Percentiles rank a stretch among this genome's conserved stretches.
Conservation (phyloP, 2,888 invertebrate genomes). For the Thecocarcelia acutangulata region DNA sequence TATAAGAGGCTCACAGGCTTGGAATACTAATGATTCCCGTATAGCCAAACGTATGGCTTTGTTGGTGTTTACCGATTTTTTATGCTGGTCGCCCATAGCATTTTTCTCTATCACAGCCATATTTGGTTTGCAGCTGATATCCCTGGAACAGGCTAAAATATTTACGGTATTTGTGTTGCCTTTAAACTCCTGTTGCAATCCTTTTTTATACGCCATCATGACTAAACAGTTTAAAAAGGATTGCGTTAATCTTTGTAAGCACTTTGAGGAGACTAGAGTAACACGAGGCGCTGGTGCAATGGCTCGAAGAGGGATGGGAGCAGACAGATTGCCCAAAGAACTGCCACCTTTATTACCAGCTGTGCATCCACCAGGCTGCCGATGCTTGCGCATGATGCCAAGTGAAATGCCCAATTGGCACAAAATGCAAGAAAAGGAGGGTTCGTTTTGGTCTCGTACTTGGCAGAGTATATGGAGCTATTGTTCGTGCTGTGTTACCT, state of each 20-base stretch:
- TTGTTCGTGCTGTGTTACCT: constrained; percentile 70
- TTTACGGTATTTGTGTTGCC: constrained; percentile 98
- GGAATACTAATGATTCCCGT: constrained; percentile 98
- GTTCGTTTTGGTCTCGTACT: constrained; percentile 76
- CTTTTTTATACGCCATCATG: constrained; percentile 97
- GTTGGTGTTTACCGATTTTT: constrained; percentile 97
- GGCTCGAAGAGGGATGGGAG: constrained; percentile 86
- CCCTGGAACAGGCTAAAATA: constrained; percentile 96
- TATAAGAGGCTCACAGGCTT: constrained; percentile 97
- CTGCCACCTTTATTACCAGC: constrained; percentile 83
- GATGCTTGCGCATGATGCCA: constrained; percentile 82
- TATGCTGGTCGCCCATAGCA: constrained; percentile 99
- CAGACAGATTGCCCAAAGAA: constrained; percentile 90
- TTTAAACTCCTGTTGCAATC: constrained; percentile 98
- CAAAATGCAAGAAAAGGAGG: constrained; percentile 75
- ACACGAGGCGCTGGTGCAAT: constrained; percentile 73
- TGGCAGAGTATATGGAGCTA: constrained; percentile 81
- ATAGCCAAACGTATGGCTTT: constrained; percentile 98
- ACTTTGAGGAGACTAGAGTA: constrained; percentile 96
- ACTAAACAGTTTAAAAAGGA: constrained; percentile 99
- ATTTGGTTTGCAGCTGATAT: constrained; percentile 93
- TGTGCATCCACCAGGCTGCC: constrained; percentile 81
- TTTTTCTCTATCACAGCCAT: constrained; percentile 97
- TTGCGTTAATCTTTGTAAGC: constrained; percentile 96
- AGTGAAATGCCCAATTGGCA: constrained; percentile 80